Conservation (phyloP, 2,797 vertebrate species). For the Ciconia nigra region DNA sequence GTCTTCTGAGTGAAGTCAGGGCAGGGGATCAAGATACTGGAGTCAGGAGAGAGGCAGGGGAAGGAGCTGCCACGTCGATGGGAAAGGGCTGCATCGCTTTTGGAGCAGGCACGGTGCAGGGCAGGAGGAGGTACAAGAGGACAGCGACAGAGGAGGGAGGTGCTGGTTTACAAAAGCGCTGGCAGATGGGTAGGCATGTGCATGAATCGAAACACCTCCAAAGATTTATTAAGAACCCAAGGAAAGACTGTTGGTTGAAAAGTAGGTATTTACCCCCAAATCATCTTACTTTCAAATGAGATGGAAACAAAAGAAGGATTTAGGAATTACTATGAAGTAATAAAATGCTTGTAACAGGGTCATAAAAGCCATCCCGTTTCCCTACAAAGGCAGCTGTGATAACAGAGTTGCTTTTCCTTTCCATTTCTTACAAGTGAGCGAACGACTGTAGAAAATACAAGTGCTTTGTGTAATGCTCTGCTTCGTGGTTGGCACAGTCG, state of each 20-base stretch:
- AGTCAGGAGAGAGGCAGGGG: not conserved
- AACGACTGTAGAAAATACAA: not conserved
- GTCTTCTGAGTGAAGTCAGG: not conserved
- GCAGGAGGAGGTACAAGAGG: not conserved
- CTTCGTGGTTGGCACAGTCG: not conserved
- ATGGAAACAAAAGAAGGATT: not conserved
- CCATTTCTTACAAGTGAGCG: not conserved
- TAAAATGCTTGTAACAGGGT: not conserved
- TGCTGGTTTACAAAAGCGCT: not conserved
- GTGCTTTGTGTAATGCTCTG: not conserved
- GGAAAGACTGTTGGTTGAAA: not conserved
- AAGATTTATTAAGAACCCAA: not conserved
- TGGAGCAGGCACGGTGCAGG: not conserved
- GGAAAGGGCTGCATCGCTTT: not conserved
- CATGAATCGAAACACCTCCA: not conserved
- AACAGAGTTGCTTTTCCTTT: not conserved
- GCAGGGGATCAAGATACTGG: not conserved
- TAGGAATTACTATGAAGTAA: not conserved
- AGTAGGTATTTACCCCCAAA: not conserved
- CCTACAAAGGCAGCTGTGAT: not conserved
- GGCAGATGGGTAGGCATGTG: fast-evolving
- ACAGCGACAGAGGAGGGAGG: not conserved
- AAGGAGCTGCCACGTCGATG: not conserved
- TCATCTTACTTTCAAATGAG: not conserved
- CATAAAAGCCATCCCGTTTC: not conserved